phyloP scores from a whole-genome alignment of 2,113 vertebrate species.

The Smithornis capensis region DNA sequence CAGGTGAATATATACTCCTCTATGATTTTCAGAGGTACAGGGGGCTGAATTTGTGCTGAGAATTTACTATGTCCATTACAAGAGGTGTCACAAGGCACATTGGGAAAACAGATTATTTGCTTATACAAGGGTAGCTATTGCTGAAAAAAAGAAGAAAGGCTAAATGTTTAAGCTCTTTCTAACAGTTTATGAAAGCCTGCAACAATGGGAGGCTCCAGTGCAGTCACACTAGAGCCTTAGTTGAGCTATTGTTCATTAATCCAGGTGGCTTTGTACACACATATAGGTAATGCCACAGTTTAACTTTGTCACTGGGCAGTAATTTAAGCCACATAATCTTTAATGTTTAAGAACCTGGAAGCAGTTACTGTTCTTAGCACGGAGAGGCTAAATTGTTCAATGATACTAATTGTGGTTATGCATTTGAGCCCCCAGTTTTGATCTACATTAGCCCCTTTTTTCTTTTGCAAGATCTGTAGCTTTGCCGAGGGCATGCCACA shows the following conservation, averaged over 20 bases:
- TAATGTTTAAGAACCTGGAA: not conserved
- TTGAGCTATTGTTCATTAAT: not conserved
- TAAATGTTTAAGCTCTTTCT: not conserved
- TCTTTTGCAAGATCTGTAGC: not conserved
- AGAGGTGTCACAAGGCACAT: not conserved
- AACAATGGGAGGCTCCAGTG: not conserved
- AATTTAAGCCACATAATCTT: not conserved
- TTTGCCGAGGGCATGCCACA: not conserved
- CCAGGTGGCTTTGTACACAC: not conserved
- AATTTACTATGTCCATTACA: not conserved
- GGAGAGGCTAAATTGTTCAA: not conserved
- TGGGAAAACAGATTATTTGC: not conserved
- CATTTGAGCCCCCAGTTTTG: not conserved
- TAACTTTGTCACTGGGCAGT: not conserved
- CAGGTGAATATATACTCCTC: not conserved
- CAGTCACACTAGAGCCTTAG: not conserved
- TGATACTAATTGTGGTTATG: not conserved
- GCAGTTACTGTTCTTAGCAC: not conserved
- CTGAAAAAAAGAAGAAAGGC: not conserved
- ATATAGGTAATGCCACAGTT: not conserved
- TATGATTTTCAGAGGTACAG: not conserved
- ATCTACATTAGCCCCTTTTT: not conserved
- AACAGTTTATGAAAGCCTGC: not conserved
- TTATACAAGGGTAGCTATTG: not conserved
- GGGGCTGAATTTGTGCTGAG: not conserved